phyloP scores from a whole-genome alignment of 2,113 vertebrate species.

The Corydoras maculifer region DNA sequence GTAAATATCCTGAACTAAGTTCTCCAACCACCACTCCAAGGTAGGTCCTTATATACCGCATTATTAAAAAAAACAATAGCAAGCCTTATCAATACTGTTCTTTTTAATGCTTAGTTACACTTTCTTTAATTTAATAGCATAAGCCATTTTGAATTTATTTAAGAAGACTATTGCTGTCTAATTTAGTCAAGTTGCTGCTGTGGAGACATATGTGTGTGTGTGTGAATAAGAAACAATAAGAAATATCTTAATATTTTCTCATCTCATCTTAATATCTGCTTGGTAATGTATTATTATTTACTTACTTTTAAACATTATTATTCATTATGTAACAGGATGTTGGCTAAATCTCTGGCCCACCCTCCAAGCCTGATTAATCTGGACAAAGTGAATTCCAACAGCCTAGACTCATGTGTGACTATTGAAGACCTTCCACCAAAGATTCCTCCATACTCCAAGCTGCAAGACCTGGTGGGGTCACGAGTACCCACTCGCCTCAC shows the following conservation, averaged over 20 bases:
- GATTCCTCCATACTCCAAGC: conserved; percentile 72
- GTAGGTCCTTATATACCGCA: conserved; percentile 51
- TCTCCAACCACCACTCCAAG: conserved; percentile 87
- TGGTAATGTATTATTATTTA: no score
- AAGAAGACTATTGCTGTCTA: no score
- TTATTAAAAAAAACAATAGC: conserved; percentile 76
- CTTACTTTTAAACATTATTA: no score
- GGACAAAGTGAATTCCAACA: conserved; percentile 95
- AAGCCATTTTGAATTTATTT: no score
- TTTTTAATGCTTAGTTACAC: no score
- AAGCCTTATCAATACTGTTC: no score
- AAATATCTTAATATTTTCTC: no score
- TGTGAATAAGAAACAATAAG: no score
- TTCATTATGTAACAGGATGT: conserved; percentile 60
- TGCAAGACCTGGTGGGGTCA: conserved; percentile 71
- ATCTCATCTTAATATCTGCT: no score
- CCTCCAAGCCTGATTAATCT: conserved; percentile 83
- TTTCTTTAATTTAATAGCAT: no score
- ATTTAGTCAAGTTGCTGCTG: no score
- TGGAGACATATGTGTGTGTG: no score
- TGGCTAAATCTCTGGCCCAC: conserved; percentile 80
- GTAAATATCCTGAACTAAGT: conserved; percentile 79
- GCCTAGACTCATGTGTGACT: conserved; percentile 80
- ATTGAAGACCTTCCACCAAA: conserved; percentile 71
- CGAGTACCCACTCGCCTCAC: conserved; percentile 69